These are phyloP conservation scores for Lamellibrachia satsuma DNA, from an alignment of 2,888 invertebrate species.

Conservation along the genomic window DNA sequence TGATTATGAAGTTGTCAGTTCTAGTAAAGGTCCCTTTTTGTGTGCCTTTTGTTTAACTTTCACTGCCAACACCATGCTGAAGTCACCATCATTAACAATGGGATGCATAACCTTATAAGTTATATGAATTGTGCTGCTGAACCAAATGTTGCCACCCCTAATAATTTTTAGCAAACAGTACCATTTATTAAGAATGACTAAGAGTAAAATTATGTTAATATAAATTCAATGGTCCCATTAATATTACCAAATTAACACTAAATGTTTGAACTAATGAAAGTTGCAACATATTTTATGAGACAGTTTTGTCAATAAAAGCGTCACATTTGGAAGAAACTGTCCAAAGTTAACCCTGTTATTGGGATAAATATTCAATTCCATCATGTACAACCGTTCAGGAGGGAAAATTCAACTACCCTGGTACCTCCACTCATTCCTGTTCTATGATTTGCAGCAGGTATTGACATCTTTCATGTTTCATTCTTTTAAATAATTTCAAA, in stretches of 20 bases:
- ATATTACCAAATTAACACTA: background rate
- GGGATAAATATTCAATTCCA: background rate
- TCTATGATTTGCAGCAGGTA: too few relatives aligned
- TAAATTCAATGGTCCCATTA: background rate
- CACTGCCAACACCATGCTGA: too few relatives aligned
- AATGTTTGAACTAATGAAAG: background rate
- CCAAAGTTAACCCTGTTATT: background rate
- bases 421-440: too few relatives aligned
- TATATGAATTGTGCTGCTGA: background rate
- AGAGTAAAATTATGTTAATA: background rate
- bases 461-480: background rate
- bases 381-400: background rate
- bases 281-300: background rate
- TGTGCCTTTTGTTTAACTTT: too few relatives aligned
- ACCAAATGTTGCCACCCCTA: too few relatives aligned
- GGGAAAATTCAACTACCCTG: background rate
- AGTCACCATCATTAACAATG: too few relatives aligned
- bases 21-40: too few relatives aligned
- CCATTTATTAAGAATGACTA: background rate
- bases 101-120: too few relatives aligned
- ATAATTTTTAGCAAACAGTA: background rate
- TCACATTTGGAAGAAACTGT: background rate
- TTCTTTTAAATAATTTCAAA: background rate
- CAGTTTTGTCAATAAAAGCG: background rate
- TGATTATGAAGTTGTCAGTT: too few relatives aligned